phyloP scores from a whole-genome alignment of 2,888 invertebrate species.

The Oligia strigilis region DNA sequence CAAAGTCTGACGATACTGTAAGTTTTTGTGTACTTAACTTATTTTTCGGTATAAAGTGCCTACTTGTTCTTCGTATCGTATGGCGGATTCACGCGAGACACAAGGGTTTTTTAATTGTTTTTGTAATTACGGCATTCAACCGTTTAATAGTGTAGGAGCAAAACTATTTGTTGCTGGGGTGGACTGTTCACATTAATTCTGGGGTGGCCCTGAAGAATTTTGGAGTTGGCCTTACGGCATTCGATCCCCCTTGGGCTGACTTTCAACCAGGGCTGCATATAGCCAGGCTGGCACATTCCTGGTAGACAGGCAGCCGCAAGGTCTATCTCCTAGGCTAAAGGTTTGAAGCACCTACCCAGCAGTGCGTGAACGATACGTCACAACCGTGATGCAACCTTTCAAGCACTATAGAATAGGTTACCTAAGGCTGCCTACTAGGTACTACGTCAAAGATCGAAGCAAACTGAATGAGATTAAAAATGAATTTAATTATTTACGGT shows the following conservation, averaged over 20 bases:
- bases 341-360: background rate
- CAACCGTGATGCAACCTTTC: background rate
- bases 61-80: background rate
- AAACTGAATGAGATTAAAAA: conserved; percentile 4
- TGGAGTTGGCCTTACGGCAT: background rate
- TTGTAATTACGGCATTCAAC: background rate
- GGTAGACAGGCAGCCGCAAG: background rate
- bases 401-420: background rate
- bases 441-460: background rate
- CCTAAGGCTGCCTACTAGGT: background rate
- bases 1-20: conserved; percentile 75
- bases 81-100: background rate
- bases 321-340: background rate
- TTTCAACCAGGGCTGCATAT: background rate
- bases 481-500: conserved; percentile 8
- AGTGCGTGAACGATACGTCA: background rate
- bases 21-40: conserved; percentile 17
- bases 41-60: background rate
- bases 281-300: background rate
- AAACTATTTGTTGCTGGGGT: too few relatives aligned
- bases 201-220: background rate
- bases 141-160: background rate
- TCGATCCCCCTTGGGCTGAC: background rate
- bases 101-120: background rate
- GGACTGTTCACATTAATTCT: background rate